Percentiles rank a stretch among this genome's conserved stretches.
These are phyloP conservation scores for Coturnix japonica DNA, from an alignment of 2,113 vertebrate species.

Conservation along the genomic window DNA sequence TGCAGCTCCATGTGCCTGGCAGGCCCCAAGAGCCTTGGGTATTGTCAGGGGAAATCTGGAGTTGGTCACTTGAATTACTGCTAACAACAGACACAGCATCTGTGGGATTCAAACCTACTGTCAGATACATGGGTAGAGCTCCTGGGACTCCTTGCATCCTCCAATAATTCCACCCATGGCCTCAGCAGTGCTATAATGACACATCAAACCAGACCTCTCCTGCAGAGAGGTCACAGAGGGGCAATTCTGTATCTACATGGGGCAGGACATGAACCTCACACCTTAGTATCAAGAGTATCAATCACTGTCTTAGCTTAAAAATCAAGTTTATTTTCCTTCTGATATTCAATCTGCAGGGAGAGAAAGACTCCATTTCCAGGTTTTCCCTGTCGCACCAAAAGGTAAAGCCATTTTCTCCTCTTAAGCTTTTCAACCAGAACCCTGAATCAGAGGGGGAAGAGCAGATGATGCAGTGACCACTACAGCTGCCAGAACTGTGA, in stretches of 20 bases:
- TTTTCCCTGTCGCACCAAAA: background rate
- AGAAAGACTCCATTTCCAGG: background rate
- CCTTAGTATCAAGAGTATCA: background rate
- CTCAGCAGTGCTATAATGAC: background rate
- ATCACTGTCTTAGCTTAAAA: background rate
- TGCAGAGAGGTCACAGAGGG: background rate
- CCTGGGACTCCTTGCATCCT: background rate
- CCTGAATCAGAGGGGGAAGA: background rate
- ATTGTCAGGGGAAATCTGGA: background rate
- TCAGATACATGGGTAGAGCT: background rate
- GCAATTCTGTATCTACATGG: accelerated
- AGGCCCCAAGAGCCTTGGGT: background rate
- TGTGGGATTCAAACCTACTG: background rate
- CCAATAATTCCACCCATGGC: background rate
- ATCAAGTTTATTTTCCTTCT: background rate
- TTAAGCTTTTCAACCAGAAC: background rate
- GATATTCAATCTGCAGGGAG: background rate
- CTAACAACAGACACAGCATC: background rate
- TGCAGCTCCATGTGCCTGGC: background rate
- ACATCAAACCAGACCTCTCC: background rate
- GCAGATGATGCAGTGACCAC: background rate
- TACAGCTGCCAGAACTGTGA: background rate
- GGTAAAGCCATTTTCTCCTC: background rate
- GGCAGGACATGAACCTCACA: background rate
- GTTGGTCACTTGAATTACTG: background rate